A percentile compares a stretch with the other conserved stretches of the same genome.
phyloP scores from a whole-genome alignment of 2,113 vertebrate species.

The Phoenicopterus ruber region DNA sequence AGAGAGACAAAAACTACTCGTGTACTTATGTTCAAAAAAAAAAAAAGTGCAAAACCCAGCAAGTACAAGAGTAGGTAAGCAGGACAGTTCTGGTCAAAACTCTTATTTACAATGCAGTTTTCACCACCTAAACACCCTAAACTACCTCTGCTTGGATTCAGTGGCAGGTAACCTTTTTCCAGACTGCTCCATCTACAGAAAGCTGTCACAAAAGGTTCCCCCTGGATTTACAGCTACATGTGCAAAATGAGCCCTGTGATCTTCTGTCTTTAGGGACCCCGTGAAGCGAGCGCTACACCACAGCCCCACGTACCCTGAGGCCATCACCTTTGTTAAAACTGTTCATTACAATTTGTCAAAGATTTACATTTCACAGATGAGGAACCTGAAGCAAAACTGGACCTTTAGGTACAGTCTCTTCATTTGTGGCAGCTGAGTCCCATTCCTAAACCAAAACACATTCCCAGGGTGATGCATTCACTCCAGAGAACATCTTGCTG shows the following conservation, averaged over 20 bases:
- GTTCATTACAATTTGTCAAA: neutral
- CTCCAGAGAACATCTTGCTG: neutral
- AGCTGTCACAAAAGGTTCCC: neutral
- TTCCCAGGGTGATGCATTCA: neutral
- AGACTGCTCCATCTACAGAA: neutral
- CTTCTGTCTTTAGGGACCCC: neutral
- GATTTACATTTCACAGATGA: neutral
- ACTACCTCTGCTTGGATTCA: neutral
- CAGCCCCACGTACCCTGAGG: fast-evolving
- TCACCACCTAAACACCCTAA: neutral
- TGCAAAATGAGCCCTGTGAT: neutral
- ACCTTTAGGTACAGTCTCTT: neutral
- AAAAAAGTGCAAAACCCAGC: neutral
- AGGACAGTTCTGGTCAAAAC: neutral
- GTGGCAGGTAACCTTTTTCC: neutral
- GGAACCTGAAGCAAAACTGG: neutral
- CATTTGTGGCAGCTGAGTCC: neutral
- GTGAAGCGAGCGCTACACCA: neutral
- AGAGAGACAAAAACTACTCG: neutral
- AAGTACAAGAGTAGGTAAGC: neutral
- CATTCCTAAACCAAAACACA: neutral
- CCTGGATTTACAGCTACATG: neutral
- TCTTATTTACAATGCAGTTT: neutral
- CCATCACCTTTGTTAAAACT: neutral
- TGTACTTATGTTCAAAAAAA: neutral